A percentile compares a stretch with the other conserved stretches of the same genome.
Conservation (phyloP, 2,888 invertebrate species). For the Mamestra brassicae region DNA sequence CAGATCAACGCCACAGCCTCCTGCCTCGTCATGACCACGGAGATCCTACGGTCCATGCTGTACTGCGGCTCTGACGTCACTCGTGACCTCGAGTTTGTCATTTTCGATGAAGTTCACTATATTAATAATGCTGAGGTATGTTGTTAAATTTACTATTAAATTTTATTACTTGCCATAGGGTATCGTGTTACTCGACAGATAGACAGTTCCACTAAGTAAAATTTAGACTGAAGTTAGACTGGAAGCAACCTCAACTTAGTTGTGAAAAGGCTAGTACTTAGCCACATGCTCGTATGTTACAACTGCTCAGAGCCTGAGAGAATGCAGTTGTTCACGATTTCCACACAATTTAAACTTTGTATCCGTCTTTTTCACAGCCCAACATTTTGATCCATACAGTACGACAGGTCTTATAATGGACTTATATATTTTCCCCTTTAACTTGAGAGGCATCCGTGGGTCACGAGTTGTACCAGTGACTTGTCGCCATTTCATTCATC, state of each 20-base stretch:
- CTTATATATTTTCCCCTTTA: too few relatives aligned
- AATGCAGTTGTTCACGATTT: not conserved
- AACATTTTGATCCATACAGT: too few relatives aligned
- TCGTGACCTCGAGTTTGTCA: slow-evolving; percentile 99
- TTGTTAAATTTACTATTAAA: not conserved
- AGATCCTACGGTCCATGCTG: slow-evolving; percentile 99
- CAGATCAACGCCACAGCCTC: slow-evolving; percentile 98
- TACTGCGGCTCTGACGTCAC: slow-evolving; percentile 98
- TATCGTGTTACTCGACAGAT: not conserved
- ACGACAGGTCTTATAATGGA: too few relatives aligned
- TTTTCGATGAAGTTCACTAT: slow-evolving; percentile 99
- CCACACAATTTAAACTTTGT: not conserved
- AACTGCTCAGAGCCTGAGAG: not conserved
- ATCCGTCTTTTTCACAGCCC: too few relatives aligned
- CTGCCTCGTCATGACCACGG: slow-evolving; percentile 99
- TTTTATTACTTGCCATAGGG: not conserved
- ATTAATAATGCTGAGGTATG: slow-evolving; percentile 98
- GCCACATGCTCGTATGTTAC: not conserved
- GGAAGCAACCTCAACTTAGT: too few relatives aligned
- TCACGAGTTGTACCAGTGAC: too few relatives aligned
- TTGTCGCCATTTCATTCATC: too few relatives aligned
- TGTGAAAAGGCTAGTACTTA: not conserved
- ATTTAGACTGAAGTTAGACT: not conserved
- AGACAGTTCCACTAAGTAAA: not conserved
- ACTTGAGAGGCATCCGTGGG: too few relatives aligned